phyloP scores from a whole-genome alignment of 2,888 invertebrate genomes.

The Hoplodrina blanda region DNA sequence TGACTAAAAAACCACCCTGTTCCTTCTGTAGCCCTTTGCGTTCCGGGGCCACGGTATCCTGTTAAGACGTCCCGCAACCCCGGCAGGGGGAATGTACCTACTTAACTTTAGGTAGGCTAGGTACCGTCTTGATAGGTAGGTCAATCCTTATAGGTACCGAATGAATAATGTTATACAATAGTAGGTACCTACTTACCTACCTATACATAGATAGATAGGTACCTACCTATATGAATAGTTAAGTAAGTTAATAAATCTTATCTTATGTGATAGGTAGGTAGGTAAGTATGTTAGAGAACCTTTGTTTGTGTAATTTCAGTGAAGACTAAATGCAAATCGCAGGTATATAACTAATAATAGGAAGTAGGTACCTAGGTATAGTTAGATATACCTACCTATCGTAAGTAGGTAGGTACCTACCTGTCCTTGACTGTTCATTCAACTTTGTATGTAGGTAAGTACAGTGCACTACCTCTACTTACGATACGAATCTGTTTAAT shows the following conservation, averaged over 20 bases:
- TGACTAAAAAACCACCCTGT: no score
- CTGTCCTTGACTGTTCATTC: conserved; percentile 49
- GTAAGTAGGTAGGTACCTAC: neutral
- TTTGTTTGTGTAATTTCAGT: conserved; percentile 7
- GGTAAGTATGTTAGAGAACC: neutral
- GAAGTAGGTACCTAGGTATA: neutral
- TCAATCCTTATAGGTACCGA: neutral
- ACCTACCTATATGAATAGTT: no score
- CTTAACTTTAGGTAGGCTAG: neutral
- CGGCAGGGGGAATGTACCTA: no score
- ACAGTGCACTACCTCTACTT: neutral
- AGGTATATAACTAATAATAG: conserved; percentile 11
- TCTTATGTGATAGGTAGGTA: conserved; percentile 3
- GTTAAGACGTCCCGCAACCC: no score
- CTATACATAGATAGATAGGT: no score
- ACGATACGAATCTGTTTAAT: conserved; percentile 4
- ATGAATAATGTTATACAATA: conserved; percentile 5
- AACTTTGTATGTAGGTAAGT: conserved; percentile 35
- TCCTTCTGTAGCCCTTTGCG: no score
- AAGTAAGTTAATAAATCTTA: conserved; percentile 8
- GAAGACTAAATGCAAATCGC: neutral
- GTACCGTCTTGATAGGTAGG: conserved; percentile 11
- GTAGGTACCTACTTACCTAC: neutral
- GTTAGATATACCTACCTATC: neutral
- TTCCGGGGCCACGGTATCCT: no score